Evolutionary conservation across 2,888 invertebrate species (phyloP).

Genomic region (Metalampra italica): DNA sequence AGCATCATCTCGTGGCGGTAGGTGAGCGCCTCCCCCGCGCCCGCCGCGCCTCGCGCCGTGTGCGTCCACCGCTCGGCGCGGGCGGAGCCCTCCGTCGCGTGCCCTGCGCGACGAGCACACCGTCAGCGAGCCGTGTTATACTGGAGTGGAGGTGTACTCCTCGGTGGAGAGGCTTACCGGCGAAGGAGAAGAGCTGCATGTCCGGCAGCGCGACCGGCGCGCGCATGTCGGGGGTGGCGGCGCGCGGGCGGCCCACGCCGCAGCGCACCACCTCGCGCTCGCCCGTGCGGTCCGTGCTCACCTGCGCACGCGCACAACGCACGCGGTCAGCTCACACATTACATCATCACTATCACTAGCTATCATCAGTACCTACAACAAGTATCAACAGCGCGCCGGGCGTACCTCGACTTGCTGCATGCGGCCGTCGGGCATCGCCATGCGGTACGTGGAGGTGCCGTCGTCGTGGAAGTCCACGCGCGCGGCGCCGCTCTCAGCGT

Average conservation of each 20-base stretch:
- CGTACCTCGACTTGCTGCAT: conserved; percentile 41
- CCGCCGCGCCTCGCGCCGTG: conserved; percentile 31
- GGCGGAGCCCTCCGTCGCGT: conserved; percentile 22
- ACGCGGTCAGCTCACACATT: not conserved
- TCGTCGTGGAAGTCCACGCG: conserved; percentile 52
- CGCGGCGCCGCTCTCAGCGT: conserved; percentile 45
- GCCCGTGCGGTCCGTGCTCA: conserved; percentile 44
- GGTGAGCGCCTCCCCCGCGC: conserved; percentile 48
- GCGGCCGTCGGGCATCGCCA: conserved; percentile 32
- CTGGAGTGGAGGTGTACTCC: not conserved
- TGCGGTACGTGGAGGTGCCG: conserved; percentile 43
- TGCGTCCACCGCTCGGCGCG: conserved; percentile 42
- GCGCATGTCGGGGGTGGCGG: conserved; percentile 27
- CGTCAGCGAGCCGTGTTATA: not conserved
- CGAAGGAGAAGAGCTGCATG: conserved; percentile 41
- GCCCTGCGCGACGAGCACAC: conserved; percentile 26
- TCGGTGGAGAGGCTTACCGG: conserved; percentile 27
- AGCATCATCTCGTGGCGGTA: conserved; percentile 53
- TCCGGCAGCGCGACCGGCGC: conserved; percentile 50
- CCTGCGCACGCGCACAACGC: conserved; percentile 22
- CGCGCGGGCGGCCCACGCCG: conserved; percentile 25
- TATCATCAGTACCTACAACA: not conserved
- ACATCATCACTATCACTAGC: not conserved
- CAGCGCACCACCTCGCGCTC: conserved; percentile 38
- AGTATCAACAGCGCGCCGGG: not conserved